Evolutionary conservation across 92 coral and sea anemone species (phyloP).

Genomic region (Porites evermanni): DNA sequence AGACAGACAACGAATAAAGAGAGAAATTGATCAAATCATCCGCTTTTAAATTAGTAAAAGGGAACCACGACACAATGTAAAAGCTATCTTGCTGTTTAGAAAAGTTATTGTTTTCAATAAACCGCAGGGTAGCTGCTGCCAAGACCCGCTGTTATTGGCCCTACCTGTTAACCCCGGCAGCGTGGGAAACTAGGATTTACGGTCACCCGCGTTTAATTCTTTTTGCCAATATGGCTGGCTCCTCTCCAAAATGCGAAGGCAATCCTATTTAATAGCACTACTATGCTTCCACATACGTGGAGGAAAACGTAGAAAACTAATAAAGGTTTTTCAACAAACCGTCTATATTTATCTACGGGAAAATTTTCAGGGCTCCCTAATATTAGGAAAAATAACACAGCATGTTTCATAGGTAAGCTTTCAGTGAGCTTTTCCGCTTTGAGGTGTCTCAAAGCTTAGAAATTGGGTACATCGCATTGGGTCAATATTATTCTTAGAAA

Average conservation of each 20-base stretch:
- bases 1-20: background rate
- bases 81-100: background rate
- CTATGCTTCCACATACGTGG: background rate
- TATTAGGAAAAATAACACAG: too few species aligned
- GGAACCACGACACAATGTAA: background rate
- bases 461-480: too few species aligned
- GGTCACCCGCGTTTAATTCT: background rate
- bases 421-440: too few species aligned
- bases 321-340: too few species aligned
- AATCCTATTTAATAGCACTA: background rate
- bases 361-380: too few species aligned
- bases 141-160: background rate
- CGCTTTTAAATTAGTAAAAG: too few species aligned
- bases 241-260: background rate
- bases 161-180: background rate
- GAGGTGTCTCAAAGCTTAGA: too few species aligned
- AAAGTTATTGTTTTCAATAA: background rate
- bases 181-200: background rate
- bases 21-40: background rate
- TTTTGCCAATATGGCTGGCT: background rate
- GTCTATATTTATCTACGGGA: too few species aligned
- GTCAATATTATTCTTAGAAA: too few species aligned
- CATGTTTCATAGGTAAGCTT: too few species aligned
- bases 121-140: background rate
- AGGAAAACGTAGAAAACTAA: background rate